These are phyloP conservation scores for Aporophyla nigra DNA, from an alignment of 2,888 invertebrate species.

Conservation along the genomic window DNA sequence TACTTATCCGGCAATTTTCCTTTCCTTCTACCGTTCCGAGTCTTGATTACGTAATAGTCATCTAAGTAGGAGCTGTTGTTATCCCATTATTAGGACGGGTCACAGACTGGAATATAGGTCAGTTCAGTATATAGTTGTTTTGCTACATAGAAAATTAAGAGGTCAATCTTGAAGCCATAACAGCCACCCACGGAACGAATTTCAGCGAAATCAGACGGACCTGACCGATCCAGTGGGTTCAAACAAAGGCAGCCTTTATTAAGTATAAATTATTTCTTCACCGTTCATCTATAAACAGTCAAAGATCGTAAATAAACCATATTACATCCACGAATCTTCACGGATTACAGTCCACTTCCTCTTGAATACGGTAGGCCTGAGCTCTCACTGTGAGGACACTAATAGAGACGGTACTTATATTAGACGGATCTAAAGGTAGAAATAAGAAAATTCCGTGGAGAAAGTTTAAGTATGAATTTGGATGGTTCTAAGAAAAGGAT, in stretches of 20 bases:
- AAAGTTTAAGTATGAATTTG: too few species aligned
- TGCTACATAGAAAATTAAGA: background rate
- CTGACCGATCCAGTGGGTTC: background rate
- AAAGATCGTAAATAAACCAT: background rate
- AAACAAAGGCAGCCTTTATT: background rate
- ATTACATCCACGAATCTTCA: background rate
- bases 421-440: too few species aligned
- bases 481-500: too few species aligned
- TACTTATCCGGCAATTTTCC: conserved; percentile 45
- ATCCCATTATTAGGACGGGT: background rate
- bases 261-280: background rate
- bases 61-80: conserved; percentile 9
- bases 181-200: too few species aligned
- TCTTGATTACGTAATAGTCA: conserved; percentile 38
- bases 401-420: too few species aligned
- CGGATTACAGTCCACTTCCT: too few species aligned
- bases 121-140: background rate
- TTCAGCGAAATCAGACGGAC: background rate
- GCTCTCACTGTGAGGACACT: too few species aligned
- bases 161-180: background rate
- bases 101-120: conserved; percentile 36
- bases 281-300: too few species aligned
- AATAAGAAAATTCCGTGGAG: too few species aligned
- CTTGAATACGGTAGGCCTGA: too few species aligned
- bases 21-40: conserved; percentile 4